phyloP scores from a whole-genome alignment of 2,797 vertebrate species.

The Borostomias antarcticus region DNA sequence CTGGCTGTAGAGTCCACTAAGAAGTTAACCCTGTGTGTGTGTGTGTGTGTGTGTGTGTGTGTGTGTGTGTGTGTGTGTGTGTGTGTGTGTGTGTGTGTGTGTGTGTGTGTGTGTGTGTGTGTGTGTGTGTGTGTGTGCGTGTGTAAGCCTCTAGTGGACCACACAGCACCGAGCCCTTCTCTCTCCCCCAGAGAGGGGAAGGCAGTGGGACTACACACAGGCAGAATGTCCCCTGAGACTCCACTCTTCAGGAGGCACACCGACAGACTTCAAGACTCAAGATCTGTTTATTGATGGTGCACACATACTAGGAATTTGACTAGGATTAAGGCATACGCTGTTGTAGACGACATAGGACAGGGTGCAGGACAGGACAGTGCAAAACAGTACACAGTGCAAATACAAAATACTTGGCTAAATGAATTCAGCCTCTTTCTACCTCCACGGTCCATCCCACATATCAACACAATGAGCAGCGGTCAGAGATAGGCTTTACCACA shows the following conservation, averaged over 20 bases:
- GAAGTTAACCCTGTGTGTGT: slow-evolving; percentile 18
- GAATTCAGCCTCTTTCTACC: background rate
- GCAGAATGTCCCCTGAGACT: slow-evolving; percentile 54
- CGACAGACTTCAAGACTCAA: too few relatives aligned
- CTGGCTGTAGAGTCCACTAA: slow-evolving; percentile 23
- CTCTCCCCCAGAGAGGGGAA: slow-evolving; percentile 51
- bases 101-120: too few relatives aligned
- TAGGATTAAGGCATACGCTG: too few relatives aligned
- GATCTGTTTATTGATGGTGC: too few relatives aligned
- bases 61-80: slow-evolving; percentile 25
- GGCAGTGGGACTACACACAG: slow-evolving; percentile 52
- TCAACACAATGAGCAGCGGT: too few relatives aligned
- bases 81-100: slow-evolving; percentile 42
- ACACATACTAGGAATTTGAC: too few relatives aligned
- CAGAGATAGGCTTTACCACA: too few relatives aligned
- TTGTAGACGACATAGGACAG: too few relatives aligned
- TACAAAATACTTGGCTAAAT: too few relatives aligned
- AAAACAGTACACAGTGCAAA: too few relatives aligned
- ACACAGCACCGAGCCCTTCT: slow-evolving; percentile 33
- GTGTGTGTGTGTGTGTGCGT: slow-evolving; percentile 39
- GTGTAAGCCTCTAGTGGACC: background rate
- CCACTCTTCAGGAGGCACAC: slow-evolving; percentile 49
- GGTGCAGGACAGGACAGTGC: too few relatives aligned
- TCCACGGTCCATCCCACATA: too few relatives aligned
- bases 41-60: slow-evolving; percentile 5